These are phyloP conservation scores for Calonectris borealis DNA, from an alignment of 2,113 vertebrate species.

Conservation along the genomic window DNA sequence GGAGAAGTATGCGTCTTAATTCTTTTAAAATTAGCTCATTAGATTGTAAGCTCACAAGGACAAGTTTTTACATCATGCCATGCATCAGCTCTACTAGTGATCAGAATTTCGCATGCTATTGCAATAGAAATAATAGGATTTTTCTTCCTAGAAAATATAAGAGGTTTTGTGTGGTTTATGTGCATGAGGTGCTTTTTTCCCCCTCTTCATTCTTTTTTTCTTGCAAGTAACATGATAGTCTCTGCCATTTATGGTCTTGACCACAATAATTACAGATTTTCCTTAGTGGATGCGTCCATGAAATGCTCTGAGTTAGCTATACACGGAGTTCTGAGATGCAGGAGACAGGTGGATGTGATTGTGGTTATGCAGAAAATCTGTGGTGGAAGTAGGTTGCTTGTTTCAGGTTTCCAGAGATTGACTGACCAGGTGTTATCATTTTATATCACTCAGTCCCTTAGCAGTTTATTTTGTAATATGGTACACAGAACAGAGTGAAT, in stretches of 20 bases:
- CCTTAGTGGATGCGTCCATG: neutral
- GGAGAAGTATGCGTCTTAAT: neutral
- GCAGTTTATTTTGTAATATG: neutral
- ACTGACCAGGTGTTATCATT: neutral
- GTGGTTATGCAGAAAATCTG: neutral
- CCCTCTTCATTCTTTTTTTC: neutral
- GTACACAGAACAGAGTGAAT: neutral
- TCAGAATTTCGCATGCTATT: neutral
- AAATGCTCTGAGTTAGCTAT: neutral
- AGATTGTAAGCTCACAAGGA: neutral
- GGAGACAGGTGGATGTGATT: neutral
- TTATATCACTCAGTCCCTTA: neutral
- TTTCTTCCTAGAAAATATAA: neutral
- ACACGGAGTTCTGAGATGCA: neutral
- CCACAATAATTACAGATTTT: neutral
- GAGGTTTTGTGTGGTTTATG: neutral
- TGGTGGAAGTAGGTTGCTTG: neutral
- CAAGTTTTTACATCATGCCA: neutral
- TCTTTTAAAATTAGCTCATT: neutral
- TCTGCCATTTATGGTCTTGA: neutral
- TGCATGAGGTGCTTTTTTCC: neutral
- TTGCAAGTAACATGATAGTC: neutral
- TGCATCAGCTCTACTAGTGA: neutral
- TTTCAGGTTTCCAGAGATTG: neutral
- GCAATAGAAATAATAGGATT: neutral